Evolutionary conservation across 2,113 vertebrate species (phyloP), one percentile per base, ranked within the genome.

Genomic region (Nycticorax nycticorax): DNA sequence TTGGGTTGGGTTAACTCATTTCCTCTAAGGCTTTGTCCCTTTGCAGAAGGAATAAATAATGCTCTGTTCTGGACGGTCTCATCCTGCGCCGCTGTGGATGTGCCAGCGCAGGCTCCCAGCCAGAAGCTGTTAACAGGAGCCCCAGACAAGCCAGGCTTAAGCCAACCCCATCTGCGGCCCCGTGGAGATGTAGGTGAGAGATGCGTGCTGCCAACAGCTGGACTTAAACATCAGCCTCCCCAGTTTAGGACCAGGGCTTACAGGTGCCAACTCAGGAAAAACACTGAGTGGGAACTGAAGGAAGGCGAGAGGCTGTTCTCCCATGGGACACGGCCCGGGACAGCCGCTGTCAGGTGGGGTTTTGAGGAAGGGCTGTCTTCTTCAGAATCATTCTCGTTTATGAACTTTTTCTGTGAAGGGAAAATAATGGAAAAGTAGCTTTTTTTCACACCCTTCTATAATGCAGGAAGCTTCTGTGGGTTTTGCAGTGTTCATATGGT

Each of bases 171-270:
- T 21, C 68, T 45, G 23, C 3, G 41, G 35, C 37, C 39, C 57
- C n/a, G 2, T 1, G 30, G 50, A 66, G 18, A 30, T 0, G 1
- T 6, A 17, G 63, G 63, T 64, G 63, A 64, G 52, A 52, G 14
- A 21, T 0, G 1, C 4, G 3, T 45, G 7, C 48, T 20, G 43
- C 3, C 3, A 14, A 47, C 32, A 45, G 48, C 20, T 15, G 24
- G 32, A 35, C 20, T 39, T 52, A 18, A 39, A 37, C 63, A n/a
- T 13, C 55, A 41, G 12, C 55, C 33, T 52, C 15, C 20, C 16
- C 27, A 14, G 24, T 14, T 47, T 17, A 47, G 82, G 26, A 33
- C 21, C 63, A 72, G 23, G 12, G 45, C 17, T 17, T 35, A 22
- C 59, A 67, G 32, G 33, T 14, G 35, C 16, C 43, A 48, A 5